Evolutionary conservation across 1,140 invertebrate species (phyloP), one percentile per base, ranked within the genome.

Genomic region (Pentalonia nigronervosa): DNA sequence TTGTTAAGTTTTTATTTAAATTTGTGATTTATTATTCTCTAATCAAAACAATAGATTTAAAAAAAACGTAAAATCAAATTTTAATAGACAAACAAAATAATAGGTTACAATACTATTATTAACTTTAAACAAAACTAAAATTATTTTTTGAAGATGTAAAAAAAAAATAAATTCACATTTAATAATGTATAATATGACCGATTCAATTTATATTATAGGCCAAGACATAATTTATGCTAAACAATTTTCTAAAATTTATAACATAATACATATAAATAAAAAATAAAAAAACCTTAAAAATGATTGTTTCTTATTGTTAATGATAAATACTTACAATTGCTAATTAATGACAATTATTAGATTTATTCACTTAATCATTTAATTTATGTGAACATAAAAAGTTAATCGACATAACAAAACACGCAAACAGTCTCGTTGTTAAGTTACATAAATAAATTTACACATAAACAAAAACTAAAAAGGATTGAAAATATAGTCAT

Each of bases 361-460:
- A n/a, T n/a, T 76, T 76, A n/a, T 34, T n/a, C n/a, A 76, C 30
- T 76, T 76, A 20, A 20, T 76, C 6, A 45, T n/a, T 67, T 45
- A 20, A 67, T 90, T 90, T 14, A 53, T 89, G 34, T 56, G 41
- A 56, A 89, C 53, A 89, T 89, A 90, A 91, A 92, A 84, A 50
- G 45, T 84, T 53, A 84, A 41, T 56, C 1, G 30, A 92, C 6
- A 48, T 83, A 92, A 91, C 60, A 91, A 92, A 93, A 93, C 91
- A 93, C 50, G 86, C 41, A 86, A 50, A 30, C 91, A 93, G 91
- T 93, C 91, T 93, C 41, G 91, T 84, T 92, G 30, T 34, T 81
- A 34, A 34, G n/a, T 92, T 92, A 93, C 53, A 93, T 6, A 93
- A 48, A 50, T 81, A 92, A 25, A 76, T 91, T 60, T 53, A 90